These are phyloP conservation scores for Pseudomyrmex cubaensis DNA, from an alignment of 1,140 invertebrate genomes.

Conservation along the genomic window DNA sequence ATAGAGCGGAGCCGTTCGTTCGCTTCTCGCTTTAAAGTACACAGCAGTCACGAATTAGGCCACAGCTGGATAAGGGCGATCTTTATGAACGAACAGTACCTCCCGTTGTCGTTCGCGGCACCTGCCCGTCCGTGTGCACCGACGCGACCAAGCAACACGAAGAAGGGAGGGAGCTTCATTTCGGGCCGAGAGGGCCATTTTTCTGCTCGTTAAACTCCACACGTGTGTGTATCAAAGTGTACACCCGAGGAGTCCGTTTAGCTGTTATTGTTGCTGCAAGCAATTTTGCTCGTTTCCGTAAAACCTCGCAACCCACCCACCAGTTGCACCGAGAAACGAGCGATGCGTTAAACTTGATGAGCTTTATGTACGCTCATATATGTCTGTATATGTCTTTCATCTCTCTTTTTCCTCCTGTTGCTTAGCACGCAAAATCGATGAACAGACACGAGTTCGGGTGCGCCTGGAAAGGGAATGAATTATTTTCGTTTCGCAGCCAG, in stretches of 20 bases:
- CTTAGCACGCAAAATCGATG: slow-evolving; percentile 1
- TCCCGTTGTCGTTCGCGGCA: slow-evolving; percentile 50
- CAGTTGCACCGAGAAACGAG: slow-evolving; percentile 33
- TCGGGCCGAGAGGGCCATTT: slow-evolving; percentile 40
- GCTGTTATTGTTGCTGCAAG: slow-evolving; percentile 6
- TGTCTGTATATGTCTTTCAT: too few species aligned
- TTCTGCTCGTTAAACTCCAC: slow-evolving; percentile 49
- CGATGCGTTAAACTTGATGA: slow-evolving; percentile 27
- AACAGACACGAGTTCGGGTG: background rate
- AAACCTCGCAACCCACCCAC: slow-evolving; percentile 16
- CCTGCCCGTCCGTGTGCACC: slow-evolving; percentile 41
- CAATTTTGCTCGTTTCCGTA: slow-evolving; percentile 21
- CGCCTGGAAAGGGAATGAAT: slow-evolving; percentile 16
- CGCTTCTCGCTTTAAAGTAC: slow-evolving; percentile 30
- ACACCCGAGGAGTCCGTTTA: slow-evolving; percentile 9
- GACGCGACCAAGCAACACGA: background rate
- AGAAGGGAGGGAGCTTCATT: slow-evolving; percentile 19
- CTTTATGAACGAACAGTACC: slow-evolving; percentile 56
- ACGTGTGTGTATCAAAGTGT: slow-evolving; percentile 32
- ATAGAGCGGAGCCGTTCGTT: slow-evolving; percentile 52
- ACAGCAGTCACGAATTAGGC: slow-evolving; percentile 70
- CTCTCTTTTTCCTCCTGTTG: background rate
- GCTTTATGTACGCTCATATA: background rate
- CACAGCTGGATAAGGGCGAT: slow-evolving; percentile 73
- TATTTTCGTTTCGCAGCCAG: slow-evolving; percentile 25